A percentile compares a stretch with the other conserved stretches of the same genome.
Conservation (phyloP, 2,888 invertebrate genomes). For the Pseudococcus viburni region DNA sequence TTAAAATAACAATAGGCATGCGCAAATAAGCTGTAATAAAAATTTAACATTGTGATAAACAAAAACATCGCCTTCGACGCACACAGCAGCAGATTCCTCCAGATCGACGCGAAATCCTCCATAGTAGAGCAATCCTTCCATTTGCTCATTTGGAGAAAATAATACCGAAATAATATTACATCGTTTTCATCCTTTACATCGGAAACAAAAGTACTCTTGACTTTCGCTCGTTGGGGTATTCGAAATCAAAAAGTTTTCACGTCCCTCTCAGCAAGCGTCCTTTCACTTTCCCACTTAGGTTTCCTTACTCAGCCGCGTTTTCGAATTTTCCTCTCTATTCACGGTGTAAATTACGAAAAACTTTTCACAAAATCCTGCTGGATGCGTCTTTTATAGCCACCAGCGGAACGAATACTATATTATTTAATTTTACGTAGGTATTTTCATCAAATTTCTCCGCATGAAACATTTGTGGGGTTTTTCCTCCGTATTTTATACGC, state of each 20-base stretch:
- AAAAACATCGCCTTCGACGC: not conserved
- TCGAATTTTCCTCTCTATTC: conserved; percentile 52
- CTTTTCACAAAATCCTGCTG: conserved; percentile 25
- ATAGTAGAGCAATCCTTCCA: conserved; percentile 38
- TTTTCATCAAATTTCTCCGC: conserved; percentile 21
- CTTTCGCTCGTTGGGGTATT: conserved; percentile 58
- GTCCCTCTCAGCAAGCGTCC: conserved; percentile 38
- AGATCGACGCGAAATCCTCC: not conserved
- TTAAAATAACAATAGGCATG: no score
- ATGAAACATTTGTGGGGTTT: not conserved
- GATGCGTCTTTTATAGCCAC: not conserved
- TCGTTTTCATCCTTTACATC: conserved; percentile 49
- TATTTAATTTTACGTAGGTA: conserved; percentile 25
- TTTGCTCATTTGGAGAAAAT: conserved; percentile 28
- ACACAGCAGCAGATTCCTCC: not conserved
- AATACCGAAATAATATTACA: conserved; percentile 63
- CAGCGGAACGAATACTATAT: conserved; percentile 1
- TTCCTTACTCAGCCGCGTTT: not conserved
- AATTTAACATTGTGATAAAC: not conserved
- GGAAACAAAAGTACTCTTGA: conserved; percentile 63
- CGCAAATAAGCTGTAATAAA: no score
- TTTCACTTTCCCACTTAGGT: conserved; percentile 41
- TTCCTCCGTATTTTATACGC: not conserved
- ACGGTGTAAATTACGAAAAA: conserved; percentile 47
- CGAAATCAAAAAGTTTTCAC: conserved; percentile 58